phyloP scores from a whole-genome alignment of 2,888 invertebrate genomes.

The Sympetrum striolatum region DNA sequence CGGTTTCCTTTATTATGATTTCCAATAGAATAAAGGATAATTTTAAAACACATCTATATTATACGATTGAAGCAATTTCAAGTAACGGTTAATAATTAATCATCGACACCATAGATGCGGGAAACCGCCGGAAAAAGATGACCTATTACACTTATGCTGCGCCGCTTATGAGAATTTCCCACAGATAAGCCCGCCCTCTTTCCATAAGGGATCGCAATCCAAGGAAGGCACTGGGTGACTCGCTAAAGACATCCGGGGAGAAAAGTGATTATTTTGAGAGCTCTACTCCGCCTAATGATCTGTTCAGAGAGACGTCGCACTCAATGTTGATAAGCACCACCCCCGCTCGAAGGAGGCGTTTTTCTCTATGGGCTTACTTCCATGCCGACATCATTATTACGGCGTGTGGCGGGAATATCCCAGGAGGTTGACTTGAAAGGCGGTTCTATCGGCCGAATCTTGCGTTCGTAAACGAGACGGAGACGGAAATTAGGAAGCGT shows the following conservation, averaged over 20 bases:
- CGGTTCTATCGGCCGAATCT: no score
- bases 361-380: no score
- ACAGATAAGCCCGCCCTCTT: not conserved
- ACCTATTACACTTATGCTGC: not conserved
- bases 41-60: no score
- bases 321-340: not conserved
- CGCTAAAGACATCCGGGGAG: not conserved
- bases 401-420: no score
- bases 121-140: not conserved
- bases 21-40: no score
- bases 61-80: no score
- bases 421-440: no score
- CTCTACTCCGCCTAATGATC: slow-evolving; percentile 10
- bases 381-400: no score
- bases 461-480: no score
- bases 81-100: no score
- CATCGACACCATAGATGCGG: not conserved
- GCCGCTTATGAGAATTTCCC: not conserved
- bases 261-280: not conserved
- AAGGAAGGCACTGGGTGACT: not conserved
- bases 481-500: no score
- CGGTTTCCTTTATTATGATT: no score
- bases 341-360: not conserved
- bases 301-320: not conserved
- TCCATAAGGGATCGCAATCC: not conserved